Evolutionary conservation across 2,797 vertebrate species (phyloP).

Genomic region (Centropyge bicolor): DNA sequence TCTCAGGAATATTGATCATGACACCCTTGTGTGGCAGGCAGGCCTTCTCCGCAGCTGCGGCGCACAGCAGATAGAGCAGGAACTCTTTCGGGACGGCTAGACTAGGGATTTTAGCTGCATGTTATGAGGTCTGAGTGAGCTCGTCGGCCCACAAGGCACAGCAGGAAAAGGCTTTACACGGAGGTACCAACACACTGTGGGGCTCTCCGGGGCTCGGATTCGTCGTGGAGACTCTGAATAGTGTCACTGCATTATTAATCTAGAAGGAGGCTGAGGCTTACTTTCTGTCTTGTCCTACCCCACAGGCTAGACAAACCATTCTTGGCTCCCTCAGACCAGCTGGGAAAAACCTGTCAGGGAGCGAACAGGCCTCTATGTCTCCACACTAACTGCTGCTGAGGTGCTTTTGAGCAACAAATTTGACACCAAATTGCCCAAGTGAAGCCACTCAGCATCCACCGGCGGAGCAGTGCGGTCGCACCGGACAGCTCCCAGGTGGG

Average conservation of each 20-base stretch:
- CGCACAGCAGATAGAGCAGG: conserved; percentile 31
- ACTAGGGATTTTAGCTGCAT: conserved; percentile 41
- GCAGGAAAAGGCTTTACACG: conserved; percentile 51
- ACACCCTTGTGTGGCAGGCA: conserved; percentile 64
- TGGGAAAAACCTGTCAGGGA: conserved; percentile 26
- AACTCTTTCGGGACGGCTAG: conserved; percentile 22
- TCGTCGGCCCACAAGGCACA: conserved; percentile 36
- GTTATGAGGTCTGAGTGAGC: conserved; percentile 36
- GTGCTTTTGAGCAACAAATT: conserved; percentile 60
- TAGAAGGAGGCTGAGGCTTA: conserved; percentile 41
- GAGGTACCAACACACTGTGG: conserved; percentile 37
- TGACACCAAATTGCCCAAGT: conserved; percentile 7
- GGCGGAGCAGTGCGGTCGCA: conserved; percentile 1
- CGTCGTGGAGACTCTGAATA: conserved; percentile 52
- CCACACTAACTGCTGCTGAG: conserved; percentile 17
- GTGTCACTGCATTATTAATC: conserved; percentile 74
- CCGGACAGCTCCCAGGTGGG: conserved; percentile 31
- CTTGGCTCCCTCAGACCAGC: conserved; percentile 33
- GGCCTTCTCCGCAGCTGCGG: conserved; percentile 46
- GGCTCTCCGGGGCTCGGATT: conserved; percentile 58
- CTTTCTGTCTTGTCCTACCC: conserved; percentile 47
- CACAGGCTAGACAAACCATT: conserved; percentile 58
- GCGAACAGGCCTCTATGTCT: conserved; percentile 4
- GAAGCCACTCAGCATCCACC: conserved; percentile 3
- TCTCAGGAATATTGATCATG: conserved; percentile 83